Evolutionary conservation across 92 coral and sea anemone species (phyloP).

Genomic region (Zoanthus sociatus): DNA sequence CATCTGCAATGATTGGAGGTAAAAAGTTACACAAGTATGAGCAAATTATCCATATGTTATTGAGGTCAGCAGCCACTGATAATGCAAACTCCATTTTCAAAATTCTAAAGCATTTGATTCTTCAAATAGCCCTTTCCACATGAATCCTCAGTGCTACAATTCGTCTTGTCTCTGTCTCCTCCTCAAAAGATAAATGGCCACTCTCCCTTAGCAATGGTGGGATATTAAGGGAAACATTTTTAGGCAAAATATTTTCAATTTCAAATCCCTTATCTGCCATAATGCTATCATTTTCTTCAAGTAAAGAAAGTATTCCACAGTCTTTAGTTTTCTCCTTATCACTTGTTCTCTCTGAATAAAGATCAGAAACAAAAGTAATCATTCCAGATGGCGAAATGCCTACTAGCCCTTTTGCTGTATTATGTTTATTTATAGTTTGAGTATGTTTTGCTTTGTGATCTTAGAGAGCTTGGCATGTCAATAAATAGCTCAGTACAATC

Average conservation of each 20-base stretch:
- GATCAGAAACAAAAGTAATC: conserved; percentile 71
- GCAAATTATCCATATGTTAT: conserved; percentile 43
- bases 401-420: conserved; percentile 54
- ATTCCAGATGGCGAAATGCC: conserved; percentile 74
- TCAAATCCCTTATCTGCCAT: conserved; percentile 58
- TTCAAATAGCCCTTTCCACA: conserved; percentile 1
- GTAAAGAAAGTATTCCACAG: conserved; percentile 61
- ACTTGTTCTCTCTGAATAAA: conserved; percentile 69
- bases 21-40: conserved; percentile 32
- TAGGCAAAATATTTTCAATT: conserved; percentile 36
- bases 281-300: conserved; percentile 61
- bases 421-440: too few relatives aligned
- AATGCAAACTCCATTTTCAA: conserved; percentile 64
- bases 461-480: too few relatives aligned
- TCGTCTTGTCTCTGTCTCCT: conserved; percentile 61
- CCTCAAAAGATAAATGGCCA: conserved; percentile 62
- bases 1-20: conserved; percentile 70
- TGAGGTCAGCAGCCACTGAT: conserved; percentile 61
- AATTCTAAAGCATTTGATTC: conserved; percentile 53
- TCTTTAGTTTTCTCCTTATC: conserved; percentile 69
- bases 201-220: conserved; percentile 67
- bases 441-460: too few relatives aligned
- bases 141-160: conserved; percentile 58
- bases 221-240: conserved; percentile 59
- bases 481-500: too few relatives aligned